Base-by-base conservation (phyloP, 2,797 vertebrate genomes). In the Myiotriccus ornatus region DNA sequence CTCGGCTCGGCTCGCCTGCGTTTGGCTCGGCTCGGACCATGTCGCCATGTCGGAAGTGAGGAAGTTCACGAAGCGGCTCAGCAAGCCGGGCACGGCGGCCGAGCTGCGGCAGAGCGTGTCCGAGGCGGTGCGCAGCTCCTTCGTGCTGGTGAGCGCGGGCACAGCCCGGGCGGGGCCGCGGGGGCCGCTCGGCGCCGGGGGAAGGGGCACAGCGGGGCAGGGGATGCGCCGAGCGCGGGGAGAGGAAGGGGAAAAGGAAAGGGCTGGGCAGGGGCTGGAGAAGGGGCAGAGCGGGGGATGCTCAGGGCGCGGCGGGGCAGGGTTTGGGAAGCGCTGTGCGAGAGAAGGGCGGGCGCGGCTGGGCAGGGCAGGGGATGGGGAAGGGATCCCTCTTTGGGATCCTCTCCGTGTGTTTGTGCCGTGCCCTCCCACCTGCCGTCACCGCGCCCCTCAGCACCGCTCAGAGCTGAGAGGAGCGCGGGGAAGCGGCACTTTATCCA, bases 31-130 rank as follows among this genome's bases (percentile, higher is more conserved):
- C 7, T 2, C 47, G 70, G 78, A 25, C 43, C 35, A 77, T 88
- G 83, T 63, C 76, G 84, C 73, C 89, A 92, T 82, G 99, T 98
- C 98, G 13, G 99, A 99, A 96, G 99, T 99, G 81, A 98, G 99
- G 87, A 99, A 99, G 98, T 99, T 99, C 97, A 99, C 99, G 25
- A 99, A 99, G 97, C 97, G 99, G 97, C 94, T 99, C 69, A 99
- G 99, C 98, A 99, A 99, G 96, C 99, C 99, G 3, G 99, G 99
- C 83, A 99, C 99, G 47, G 99, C 99, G 6, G 99, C 99, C 70
- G 99, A 99, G 97, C 98, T 99, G 65, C 95, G 99, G 68, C 99
- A 99, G 97, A 99, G 99, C 97, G 99, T 99, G 68, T 99, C 98
- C 39, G 99, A 99, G 98, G 99, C 99, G 46, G 99, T 99, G 96